These are phyloP conservation scores for Mimumesa dahlbomi DNA, from an alignment of 2,888 invertebrate species.

Conservation along the genomic window DNA sequence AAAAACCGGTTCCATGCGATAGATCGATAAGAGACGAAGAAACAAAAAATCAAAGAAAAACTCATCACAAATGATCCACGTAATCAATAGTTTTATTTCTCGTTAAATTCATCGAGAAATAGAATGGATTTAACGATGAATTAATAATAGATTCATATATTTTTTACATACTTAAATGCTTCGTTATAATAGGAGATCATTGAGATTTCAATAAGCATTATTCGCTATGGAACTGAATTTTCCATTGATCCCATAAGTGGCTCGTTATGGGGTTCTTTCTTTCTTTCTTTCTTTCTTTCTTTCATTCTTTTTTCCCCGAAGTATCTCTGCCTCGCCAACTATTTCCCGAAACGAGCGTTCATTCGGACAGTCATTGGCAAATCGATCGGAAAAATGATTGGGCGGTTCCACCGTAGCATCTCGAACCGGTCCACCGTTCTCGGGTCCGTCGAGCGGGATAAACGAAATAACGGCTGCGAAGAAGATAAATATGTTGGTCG, in stretches of 20 bases:
- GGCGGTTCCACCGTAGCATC: slow-evolving; percentile 16
- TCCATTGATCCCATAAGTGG: slow-evolving; percentile 64
- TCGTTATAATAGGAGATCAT: too few species aligned
- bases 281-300: too few species aligned
- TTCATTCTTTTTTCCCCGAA: slow-evolving; percentile 7
- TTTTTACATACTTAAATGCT: too few species aligned
- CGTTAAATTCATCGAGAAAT: too few species aligned
- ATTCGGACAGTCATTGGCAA: slow-evolving; percentile 51
- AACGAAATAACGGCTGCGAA: slow-evolving; percentile 33
- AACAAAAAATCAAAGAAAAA: too few species aligned
- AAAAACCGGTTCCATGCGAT: neutral
- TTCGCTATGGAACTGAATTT: slow-evolving; percentile 47
- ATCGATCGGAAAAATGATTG: slow-evolving; percentile 63
- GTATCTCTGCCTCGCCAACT: slow-evolving; percentile 12
- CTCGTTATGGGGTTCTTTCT: slow-evolving; percentile 55
- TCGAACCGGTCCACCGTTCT: slow-evolving; percentile 11
- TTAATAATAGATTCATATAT: too few species aligned
- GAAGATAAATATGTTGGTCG: slow-evolving; percentile 36
- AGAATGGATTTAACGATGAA: too few species aligned
- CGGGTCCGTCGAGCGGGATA: slow-evolving; percentile 18
- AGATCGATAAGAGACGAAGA: too few species aligned
- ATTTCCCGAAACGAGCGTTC: slow-evolving; percentile 38
- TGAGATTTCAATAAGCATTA: too few species aligned
- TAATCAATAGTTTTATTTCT: too few species aligned
- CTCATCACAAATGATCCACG: too few species aligned